phyloP scores from a whole-genome alignment of 2,888 invertebrate species.

The Brachyptera risi region DNA sequence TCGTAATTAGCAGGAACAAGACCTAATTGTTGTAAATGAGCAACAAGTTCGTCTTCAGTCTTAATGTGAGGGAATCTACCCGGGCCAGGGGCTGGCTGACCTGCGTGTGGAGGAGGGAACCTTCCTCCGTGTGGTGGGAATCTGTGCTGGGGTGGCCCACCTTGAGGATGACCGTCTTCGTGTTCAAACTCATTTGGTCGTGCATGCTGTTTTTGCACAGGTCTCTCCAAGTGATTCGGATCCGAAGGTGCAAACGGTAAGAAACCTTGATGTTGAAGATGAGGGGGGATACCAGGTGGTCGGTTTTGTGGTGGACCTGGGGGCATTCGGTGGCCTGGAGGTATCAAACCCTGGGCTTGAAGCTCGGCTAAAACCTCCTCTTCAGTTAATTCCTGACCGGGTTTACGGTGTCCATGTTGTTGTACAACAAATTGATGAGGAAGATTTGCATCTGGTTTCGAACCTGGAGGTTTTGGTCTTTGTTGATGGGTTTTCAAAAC shows the following conservation, averaged over 20 bases:
- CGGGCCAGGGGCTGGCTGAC: constrained; percentile 30
- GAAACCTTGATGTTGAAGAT: not conserved
- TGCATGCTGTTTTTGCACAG: not conserved
- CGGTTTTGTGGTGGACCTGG: not conserved
- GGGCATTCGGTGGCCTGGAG: not conserved
- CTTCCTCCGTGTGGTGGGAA: not conserved
- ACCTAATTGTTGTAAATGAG: constrained; percentile 44
- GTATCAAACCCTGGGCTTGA: constrained; percentile 26
- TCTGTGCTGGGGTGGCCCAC: not conserved
- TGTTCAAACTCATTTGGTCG: not conserved
- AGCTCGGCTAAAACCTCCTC: constrained; percentile 23
- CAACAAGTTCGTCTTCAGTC: constrained; percentile 41
- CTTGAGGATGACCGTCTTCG: not conserved
- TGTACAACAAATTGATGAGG: constrained; percentile 9
- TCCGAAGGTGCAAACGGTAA: not conserved
- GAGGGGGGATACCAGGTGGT: not conserved
- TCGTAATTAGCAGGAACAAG: constrained; percentile 31
- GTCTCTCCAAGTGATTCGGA: not conserved
- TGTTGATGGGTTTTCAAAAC: constrained; percentile 5
- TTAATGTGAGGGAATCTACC: constrained; percentile 8
- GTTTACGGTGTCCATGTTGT: not conserved
- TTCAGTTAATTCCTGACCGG: constrained; percentile 9
- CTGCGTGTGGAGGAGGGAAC: not conserved
- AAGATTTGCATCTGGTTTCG: not conserved
- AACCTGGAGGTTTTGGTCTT: not conserved